These are phyloP conservation scores for Vireo griseus DNA, from an alignment of 2,797 vertebrate genomes.

Conservation along the genomic window DNA sequence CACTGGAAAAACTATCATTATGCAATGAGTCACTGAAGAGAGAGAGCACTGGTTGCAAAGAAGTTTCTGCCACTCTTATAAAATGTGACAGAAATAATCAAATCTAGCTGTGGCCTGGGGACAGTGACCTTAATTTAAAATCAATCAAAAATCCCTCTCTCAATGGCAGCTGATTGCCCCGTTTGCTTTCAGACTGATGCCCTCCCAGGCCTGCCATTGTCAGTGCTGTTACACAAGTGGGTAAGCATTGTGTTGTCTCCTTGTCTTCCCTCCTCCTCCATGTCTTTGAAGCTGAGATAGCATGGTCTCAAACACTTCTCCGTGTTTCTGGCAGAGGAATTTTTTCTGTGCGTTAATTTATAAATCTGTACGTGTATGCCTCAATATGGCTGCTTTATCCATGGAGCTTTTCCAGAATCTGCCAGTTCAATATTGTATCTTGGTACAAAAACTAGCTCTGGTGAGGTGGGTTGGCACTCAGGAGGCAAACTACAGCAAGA, in stretches of 20 bases:
- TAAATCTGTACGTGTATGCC: not conserved
- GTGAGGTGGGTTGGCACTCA: not conserved
- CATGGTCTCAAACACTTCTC: not conserved
- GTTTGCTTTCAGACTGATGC: not conserved
- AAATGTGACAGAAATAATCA: conserved; percentile 60
- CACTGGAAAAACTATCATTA: not conserved
- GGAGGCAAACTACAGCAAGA: not conserved
- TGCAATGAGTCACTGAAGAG: not conserved
- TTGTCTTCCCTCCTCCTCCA: not conserved
- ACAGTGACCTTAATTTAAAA: conserved; percentile 68
- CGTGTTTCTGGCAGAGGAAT: not conserved
- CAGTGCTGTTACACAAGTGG: not conserved
- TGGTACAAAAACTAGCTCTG: not conserved
- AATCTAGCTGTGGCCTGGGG: conserved; percentile 41
- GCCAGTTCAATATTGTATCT: not conserved
- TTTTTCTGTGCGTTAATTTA: not conserved
- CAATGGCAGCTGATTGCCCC: not conserved
- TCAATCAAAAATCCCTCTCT: conserved; percentile 49
- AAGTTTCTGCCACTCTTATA: conserved; percentile 31
- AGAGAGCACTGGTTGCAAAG: not conserved
- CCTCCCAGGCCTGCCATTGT: not conserved
- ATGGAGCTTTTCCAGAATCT: not conserved
- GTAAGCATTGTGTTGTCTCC: not conserved
- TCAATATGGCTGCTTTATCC: not conserved
- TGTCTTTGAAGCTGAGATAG: not conserved